Evolutionary conservation across 2,113 vertebrate genomes (phyloP).

Genomic region (Chrysochloris asiatica): DNA sequence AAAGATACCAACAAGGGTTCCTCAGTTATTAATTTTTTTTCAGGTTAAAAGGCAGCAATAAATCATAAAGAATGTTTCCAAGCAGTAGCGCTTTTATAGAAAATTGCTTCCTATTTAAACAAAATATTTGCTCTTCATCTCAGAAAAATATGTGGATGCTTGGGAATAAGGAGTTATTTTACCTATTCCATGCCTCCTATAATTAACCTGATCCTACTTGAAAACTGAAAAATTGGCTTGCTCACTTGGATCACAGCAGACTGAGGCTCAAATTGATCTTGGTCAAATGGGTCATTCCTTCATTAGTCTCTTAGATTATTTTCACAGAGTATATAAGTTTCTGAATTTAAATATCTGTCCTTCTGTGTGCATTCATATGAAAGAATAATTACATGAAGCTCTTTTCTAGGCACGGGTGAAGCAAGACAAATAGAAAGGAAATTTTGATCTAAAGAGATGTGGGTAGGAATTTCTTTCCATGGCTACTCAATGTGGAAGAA

Average conservation of each 20-base stretch:
- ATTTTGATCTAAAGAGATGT: neutral
- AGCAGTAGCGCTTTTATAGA: constrained; percentile 79
- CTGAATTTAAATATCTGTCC: constrained; percentile 37
- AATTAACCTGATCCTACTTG: constrained; percentile 69
- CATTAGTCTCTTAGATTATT: constrained; percentile 35
- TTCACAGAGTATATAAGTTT: neutral
- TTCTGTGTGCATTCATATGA: constrained; percentile 35
- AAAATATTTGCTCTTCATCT: constrained; percentile 81
- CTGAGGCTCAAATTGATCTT: constrained; percentile 51
- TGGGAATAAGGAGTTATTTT: constrained; percentile 74
- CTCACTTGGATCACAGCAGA: constrained; percentile 58
- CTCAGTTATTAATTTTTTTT: constrained; percentile 82
- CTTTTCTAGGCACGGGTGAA: neutral
- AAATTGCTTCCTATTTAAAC: constrained; percentile 82
- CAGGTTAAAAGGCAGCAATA: constrained; percentile 80
- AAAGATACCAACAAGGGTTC: constrained; percentile 76
- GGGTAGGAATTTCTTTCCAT: neutral
- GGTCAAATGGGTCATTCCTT: constrained; percentile 30
- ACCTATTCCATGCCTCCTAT: constrained; percentile 60
- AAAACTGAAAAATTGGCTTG: constrained; percentile 24
- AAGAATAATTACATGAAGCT: neutral
- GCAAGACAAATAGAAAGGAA: neutral
- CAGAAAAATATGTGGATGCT: constrained; percentile 75
- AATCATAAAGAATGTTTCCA: constrained; percentile 75
- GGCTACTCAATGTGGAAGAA: neutral